Evolutionary conservation across 2,888 invertebrate genomes (phyloP).

Genomic region (Sinotaia quadrata): DNA sequence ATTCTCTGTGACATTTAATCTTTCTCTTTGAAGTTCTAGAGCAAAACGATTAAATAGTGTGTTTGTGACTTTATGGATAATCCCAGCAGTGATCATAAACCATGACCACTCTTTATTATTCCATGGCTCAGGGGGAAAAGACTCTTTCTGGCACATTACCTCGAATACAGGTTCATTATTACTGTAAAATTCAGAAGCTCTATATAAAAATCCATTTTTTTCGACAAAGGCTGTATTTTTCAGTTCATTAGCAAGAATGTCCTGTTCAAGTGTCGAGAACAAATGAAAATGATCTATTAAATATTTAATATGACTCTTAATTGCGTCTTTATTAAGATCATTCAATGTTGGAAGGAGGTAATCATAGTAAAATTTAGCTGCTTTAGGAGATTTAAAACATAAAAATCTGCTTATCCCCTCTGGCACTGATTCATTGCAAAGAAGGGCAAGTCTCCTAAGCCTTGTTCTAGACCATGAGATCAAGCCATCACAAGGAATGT

Average conservation of each 20-base stretch:
- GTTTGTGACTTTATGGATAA: background rate
- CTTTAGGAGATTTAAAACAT: background rate
- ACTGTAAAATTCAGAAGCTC: background rate
- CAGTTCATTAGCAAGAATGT: background rate
- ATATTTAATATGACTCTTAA: background rate
- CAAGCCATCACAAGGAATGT: background rate
- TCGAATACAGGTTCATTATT: background rate
- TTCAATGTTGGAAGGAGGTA: background rate
- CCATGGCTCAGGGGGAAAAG: constrained; percentile 2
- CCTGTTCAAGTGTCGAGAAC: background rate
- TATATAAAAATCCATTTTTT: background rate
- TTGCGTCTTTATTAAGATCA: background rate
- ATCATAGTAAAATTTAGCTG: background rate
- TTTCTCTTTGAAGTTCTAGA: background rate
- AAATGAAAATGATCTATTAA: background rate
- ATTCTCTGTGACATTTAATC: background rate
- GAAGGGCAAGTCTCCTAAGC: background rate
- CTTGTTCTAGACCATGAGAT: background rate
- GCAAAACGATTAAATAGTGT: background rate
- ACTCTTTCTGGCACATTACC: background rate
- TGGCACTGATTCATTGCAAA: background rate
- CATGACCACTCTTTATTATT: background rate
- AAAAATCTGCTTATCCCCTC: background rate
- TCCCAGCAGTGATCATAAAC: constrained; percentile 1
- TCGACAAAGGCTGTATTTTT: background rate